These are phyloP conservation scores for Mormoops blainvillei DNA, from an alignment of 2,113 vertebrate genomes.

Conservation along the genomic window DNA sequence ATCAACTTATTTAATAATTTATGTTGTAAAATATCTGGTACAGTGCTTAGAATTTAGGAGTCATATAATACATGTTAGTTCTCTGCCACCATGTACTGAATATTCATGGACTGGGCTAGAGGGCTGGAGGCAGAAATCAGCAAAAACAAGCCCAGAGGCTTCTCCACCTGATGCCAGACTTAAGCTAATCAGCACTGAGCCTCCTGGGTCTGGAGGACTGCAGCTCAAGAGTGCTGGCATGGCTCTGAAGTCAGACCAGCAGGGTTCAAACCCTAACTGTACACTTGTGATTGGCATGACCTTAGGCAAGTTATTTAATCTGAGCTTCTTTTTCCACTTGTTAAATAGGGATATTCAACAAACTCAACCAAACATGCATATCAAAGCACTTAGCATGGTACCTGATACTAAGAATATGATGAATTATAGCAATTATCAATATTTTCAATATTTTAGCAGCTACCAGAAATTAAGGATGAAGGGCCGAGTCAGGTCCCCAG, in stretches of 20 bases:
- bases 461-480: not conserved
- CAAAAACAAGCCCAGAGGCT: not conserved
- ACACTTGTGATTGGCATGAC: not conserved
- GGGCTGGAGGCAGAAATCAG: not conserved
- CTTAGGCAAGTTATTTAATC: not conserved
- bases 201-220: not conserved
- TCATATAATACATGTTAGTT: not conserved
- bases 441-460: not conserved
- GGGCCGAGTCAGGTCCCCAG: not conserved
- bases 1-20: not conserved
- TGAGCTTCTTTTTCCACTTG: not conserved
- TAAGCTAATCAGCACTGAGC: not conserved
- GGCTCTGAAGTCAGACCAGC: not conserved
- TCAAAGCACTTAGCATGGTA: not conserved
- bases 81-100: not conserved
- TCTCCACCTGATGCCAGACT: not conserved
- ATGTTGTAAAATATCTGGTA: not conserved
- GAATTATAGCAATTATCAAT: not conserved
- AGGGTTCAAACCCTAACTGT: not conserved
- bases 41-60: not conserved
- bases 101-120: not conserved
- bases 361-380: not conserved
- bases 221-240: not conserved
- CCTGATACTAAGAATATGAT: not conserved
- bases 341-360: not conserved